A percentile compares a stretch with the other conserved stretches of the same genome.
These are phyloP conservation scores for Piscicola geometra DNA, from an alignment of 2,888 invertebrate species.

Conservation along the genomic window DNA sequence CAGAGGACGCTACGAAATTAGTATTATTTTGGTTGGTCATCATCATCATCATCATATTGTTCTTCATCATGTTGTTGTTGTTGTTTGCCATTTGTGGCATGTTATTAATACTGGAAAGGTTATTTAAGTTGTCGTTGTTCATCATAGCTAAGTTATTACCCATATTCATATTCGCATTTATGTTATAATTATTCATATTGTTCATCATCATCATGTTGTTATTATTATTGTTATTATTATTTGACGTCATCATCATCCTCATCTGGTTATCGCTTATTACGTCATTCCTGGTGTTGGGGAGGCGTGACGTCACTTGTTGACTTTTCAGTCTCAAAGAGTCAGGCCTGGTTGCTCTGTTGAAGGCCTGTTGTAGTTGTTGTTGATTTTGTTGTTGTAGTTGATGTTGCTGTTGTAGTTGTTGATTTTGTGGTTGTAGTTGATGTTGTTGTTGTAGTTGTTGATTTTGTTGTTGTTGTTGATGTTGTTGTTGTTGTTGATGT, in stretches of 20 bases:
- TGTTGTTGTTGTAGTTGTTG: too few relatives aligned
- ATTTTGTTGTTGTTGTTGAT: too few relatives aligned
- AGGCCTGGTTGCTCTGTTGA: not conserved
- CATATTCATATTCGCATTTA: not conserved
- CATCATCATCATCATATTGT: too few relatives aligned
- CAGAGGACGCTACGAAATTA: too few relatives aligned
- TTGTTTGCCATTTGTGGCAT: not conserved
- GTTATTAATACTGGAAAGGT: not conserved
- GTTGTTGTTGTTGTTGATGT: too few relatives aligned
- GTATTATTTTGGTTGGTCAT: too few relatives aligned
- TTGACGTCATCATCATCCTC: not conserved
- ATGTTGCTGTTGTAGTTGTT: too few relatives aligned
- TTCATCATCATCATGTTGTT: not conserved
- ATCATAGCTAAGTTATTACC: not conserved
- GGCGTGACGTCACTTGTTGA: not conserved
- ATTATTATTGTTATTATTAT: not conserved
- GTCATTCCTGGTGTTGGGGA: not conserved
- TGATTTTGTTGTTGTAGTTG: too few relatives aligned
- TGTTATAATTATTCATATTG: slow-evolving; percentile 1
- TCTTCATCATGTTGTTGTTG: not conserved
- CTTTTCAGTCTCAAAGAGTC: not conserved
- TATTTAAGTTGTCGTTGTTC: not conserved
- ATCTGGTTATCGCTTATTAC: not conserved
- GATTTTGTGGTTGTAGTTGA: too few relatives aligned
- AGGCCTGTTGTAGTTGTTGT: too few relatives aligned